Percentiles rank a stretch among this genome's conserved stretches.
phyloP scores from a whole-genome alignment of 2,888 invertebrate genomes.

The Melanostoma scalare region DNA sequence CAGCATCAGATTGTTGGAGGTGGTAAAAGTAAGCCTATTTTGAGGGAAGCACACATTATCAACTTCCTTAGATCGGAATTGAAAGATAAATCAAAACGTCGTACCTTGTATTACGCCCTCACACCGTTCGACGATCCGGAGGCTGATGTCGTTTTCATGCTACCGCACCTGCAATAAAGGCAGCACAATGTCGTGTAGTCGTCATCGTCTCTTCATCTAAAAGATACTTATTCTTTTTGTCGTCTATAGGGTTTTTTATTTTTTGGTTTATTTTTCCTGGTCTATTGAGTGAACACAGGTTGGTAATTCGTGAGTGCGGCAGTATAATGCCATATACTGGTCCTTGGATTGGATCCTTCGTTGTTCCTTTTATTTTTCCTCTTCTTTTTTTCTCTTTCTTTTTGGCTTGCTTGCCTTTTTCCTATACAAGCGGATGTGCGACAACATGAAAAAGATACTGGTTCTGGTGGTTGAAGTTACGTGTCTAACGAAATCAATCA shows the following conservation, averaged over 20 bases:
- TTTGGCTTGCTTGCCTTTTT: background rate
- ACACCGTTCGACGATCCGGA: slow-evolving; percentile 22
- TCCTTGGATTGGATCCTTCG: slow-evolving; percentile 5
- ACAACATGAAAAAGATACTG: slow-evolving; percentile 52
- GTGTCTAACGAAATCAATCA: slow-evolving; percentile 71
- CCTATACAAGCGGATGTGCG: slow-evolving; percentile 34
- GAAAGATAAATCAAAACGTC: slow-evolving; percentile 72
- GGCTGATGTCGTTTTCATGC: slow-evolving; percentile 70
- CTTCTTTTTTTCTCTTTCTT: background rate
- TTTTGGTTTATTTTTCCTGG: slow-evolving; percentile 31
- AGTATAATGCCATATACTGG: slow-evolving; percentile 34
- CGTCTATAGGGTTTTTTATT: slow-evolving; percentile 10
- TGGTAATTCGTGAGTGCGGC: slow-evolving; percentile 44
- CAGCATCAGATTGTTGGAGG: slow-evolving; percentile 64
- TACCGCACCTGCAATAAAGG: slow-evolving; percentile 71
- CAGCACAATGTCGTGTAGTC: slow-evolving; percentile 48
- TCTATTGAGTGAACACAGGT: slow-evolving; percentile 41
- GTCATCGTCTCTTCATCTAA: slow-evolving; percentile 36
- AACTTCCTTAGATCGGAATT: slow-evolving; percentile 69
- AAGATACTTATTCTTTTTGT: slow-evolving; percentile 40
- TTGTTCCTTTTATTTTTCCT: slow-evolving; percentile 3
- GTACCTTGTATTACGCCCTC: slow-evolving; percentile 37
- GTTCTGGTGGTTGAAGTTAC: slow-evolving; percentile 42
- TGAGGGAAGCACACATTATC: slow-evolving; percentile 50
- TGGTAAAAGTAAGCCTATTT: slow-evolving; percentile 71